Percentiles rank a stretch among this genome's conserved stretches.
phyloP scores from a whole-genome alignment of 2,888 invertebrate genomes.

The Tipula confusa region DNA sequence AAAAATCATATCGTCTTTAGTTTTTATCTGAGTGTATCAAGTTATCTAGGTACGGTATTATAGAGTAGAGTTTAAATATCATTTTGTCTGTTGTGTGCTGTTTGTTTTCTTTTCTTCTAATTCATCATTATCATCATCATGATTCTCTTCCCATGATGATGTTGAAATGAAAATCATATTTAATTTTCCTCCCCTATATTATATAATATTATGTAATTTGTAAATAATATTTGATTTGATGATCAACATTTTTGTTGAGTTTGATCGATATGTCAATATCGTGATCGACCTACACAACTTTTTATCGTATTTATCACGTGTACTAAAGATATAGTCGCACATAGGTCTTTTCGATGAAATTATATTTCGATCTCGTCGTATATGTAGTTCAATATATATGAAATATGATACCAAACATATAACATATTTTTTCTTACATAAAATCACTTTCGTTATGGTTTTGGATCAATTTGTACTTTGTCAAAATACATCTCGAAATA shows the following conservation, averaged over 20 bases:
- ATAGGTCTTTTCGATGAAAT: not conserved
- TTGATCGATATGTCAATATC: not conserved
- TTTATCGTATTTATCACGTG: not conserved
- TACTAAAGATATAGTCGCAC: too few relatives aligned
- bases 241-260: not conserved
- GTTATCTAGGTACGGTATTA: not conserved
- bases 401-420: not conserved
- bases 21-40: not conserved
- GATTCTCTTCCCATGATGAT: not conserved
- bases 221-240: not conserved
- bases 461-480: conserved; percentile 3
- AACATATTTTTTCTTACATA: not conserved
- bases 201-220: not conserved
- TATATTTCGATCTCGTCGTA: not conserved
- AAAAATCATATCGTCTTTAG: not conserved
- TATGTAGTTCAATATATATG: not conserved
- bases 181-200: not conserved
- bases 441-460: not conserved
- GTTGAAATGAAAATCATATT: not conserved
- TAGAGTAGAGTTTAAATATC: not conserved
- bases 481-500: not conserved
- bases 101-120: not conserved
- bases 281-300: not conserved
- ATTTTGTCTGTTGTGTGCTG: not conserved
- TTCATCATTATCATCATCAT: not conserved